A percentile compares a stretch with the other conserved stretches of the same genome.
These are phyloP conservation scores for Spodoptera exigua DNA, from an alignment of 2,888 invertebrate genomes.

Conservation along the genomic window DNA sequence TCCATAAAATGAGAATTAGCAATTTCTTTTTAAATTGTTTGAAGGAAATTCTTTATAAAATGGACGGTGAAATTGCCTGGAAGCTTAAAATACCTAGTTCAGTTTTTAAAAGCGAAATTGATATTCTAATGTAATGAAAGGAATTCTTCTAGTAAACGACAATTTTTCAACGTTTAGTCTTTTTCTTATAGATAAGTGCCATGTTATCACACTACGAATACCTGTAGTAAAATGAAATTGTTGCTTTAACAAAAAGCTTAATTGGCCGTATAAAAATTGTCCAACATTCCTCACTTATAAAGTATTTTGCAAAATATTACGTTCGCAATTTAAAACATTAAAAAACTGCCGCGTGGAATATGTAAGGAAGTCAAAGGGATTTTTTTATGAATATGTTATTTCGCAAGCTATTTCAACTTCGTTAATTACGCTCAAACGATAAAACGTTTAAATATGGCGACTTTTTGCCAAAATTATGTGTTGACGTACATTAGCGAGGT, in stretches of 20 bases:
- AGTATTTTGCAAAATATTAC: constrained; percentile 53
- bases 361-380: constrained; percentile 42
- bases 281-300: constrained; percentile 42
- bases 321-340: constrained; percentile 39
- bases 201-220: constrained; percentile 8
- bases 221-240: constrained; percentile 16
- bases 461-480: constrained; percentile 27
- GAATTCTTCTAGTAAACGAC: no score
- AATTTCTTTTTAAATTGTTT: constrained; percentile 51
- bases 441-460: constrained; percentile 32
- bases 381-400: constrained; percentile 42
- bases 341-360: constrained; percentile 40
- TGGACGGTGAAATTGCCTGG: constrained; percentile 31
- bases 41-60: constrained; percentile 32
- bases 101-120: constrained; percentile 1
- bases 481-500: constrained; percentile 5
- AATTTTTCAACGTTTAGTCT: no score
- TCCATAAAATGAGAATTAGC: constrained; percentile 45
- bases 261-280: constrained; percentile 45
- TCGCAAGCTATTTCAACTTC: constrained; percentile 32
- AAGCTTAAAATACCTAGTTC: constrained; percentile 27
- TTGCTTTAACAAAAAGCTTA: constrained; percentile 36
- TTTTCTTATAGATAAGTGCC: no score
- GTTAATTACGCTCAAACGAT: constrained; percentile 40
- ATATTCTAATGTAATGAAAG: constrained; percentile 9